Percentiles rank a stretch among this genome's conserved stretches.
phyloP scores from a whole-genome alignment of 2,113 vertebrate genomes.

The Tretioscincus oriximinensis region DNA sequence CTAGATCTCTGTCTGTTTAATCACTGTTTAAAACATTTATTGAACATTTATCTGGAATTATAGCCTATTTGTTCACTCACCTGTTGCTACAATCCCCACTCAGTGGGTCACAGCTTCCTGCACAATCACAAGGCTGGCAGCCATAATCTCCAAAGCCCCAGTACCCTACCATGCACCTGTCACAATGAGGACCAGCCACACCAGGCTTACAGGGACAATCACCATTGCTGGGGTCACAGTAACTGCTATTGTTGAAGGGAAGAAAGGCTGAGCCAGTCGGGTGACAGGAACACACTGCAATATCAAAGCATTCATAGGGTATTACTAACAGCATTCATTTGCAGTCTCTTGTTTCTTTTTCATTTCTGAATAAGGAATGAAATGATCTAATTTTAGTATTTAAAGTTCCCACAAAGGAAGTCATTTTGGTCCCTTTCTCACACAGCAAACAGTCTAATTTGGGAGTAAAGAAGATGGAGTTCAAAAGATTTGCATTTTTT shows the following conservation, averaged over 20 bases:
- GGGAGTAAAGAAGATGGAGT: too few relatives aligned
- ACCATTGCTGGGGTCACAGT: conserved; percentile 88
- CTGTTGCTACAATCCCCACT: conserved; percentile 87
- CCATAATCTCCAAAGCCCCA: conserved; percentile 92
- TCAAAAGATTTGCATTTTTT: too few relatives aligned
- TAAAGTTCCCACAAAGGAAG: not conserved
- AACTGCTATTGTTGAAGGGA: conserved; percentile 68
- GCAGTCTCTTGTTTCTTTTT: not conserved
- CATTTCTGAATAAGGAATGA: too few relatives aligned
- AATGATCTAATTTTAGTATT: not conserved
- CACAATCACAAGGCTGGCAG: conserved; percentile 90
- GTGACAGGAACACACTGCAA: conserved; percentile 88
- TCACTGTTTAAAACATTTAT: not conserved
- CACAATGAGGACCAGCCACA: conserved; percentile 85
- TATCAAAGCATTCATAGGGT: not conserved
- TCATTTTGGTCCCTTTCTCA: too few relatives aligned
- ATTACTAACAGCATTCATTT: not conserved
- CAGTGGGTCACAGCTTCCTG: conserved; percentile 87
- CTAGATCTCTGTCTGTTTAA: not conserved
- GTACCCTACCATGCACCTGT: conserved; percentile 92
- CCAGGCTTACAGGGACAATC: conserved; percentile 95
- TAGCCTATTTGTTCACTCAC: conserved; percentile 65
- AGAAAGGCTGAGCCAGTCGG: conserved; percentile 82
- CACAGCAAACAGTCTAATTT: too few relatives aligned
- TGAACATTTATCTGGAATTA: not conserved